Evolutionary conservation across 2,113 vertebrate genomes (phyloP), one percentile per base, ranked within the genome.

Genomic region (Chloroceryle aenea): DNA sequence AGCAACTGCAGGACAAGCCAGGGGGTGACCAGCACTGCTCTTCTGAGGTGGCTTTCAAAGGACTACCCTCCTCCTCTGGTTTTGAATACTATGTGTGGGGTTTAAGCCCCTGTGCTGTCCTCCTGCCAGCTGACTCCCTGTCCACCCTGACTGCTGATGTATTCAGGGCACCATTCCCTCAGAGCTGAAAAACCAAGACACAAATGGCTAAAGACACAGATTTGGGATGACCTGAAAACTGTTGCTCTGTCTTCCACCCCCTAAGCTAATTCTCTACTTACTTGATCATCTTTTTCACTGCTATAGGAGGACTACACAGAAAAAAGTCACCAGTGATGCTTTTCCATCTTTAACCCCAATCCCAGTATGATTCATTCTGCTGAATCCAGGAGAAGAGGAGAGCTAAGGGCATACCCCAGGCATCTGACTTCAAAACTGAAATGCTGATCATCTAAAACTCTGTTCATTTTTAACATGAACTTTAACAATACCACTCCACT

Each of bases 81-180:
- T 67, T 5, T 56, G 13, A 83, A 48, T 11, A 25, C n/a, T 8
- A 4, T 0, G 3, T 1, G 36, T 20, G 22, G 3, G 22, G 3
- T 55, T 42, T 30, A 43, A 30, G 16, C 4, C 1, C 32, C 43
- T 27, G 18, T 27, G 64, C 21, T 34, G 53, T 29, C 6, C 43
- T 27, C 2, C 32, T 55, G 34, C 38, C 76, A 53, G n/a, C 26
- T 50, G 73, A 18, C 6, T 25, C 26, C 9, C 40, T 25, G 8
- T 4, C 42, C 5, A 1, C 0, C 2, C 15, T 12, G 10, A 32
- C 25, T 7, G 1, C 12, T 2, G 21, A 11, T 6, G 47, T 7
- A 8, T 34, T 42, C 40, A 16, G 45, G 45, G 22, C 19, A 69
- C 56, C 36, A 3, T 36, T 18, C 43, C 32, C 64, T 14, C 47